A percentile compares a stretch with the other conserved stretches of the same genome.
phyloP scores from a whole-genome alignment of 2,113 vertebrate species.

The Halichoeres trimaculatus region DNA sequence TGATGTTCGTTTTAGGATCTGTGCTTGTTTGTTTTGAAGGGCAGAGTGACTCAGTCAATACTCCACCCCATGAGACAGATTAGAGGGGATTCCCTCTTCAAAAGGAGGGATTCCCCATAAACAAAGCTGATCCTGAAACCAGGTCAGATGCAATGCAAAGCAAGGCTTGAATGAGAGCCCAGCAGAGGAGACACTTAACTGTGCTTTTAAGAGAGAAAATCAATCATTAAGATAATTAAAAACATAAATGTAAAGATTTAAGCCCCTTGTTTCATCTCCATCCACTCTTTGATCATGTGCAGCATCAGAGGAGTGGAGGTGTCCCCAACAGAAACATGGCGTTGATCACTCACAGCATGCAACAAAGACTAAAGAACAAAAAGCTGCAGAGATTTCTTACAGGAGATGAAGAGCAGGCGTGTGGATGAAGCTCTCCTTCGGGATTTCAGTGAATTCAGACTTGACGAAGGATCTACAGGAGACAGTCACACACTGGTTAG shows the following conservation, averaged over 20 bases:
- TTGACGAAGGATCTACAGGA: conserved; percentile 87
- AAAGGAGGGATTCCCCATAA: conserved; percentile 48
- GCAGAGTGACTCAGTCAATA: conserved; percentile 35
- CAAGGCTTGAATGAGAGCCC: background rate
- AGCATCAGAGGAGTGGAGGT: conserved; percentile 5
- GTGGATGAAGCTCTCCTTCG: conserved; percentile 89
- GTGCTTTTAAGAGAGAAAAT: background rate
- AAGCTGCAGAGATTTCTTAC: conserved; percentile 84
- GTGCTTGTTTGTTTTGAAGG: conserved; percentile 38
- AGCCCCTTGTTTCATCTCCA: background rate
- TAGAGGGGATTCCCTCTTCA: conserved; percentile 40
- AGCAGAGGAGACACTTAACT: background rate
- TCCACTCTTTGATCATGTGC: background rate
- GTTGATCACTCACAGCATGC: conserved; percentile 59
- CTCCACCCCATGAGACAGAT: conserved; percentile 21
- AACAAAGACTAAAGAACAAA: conserved; percentile 70
- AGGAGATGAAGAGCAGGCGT: conserved; percentile 97
- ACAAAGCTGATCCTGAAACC: conserved; percentile 5
- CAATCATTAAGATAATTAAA: background rate
- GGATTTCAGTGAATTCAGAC: conserved; percentile 82
- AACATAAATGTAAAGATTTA: background rate
- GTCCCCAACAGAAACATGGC: conserved; percentile 63
- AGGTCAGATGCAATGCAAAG: background rate
- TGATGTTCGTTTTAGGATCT: conserved; percentile 13
- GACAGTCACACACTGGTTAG: conserved; percentile 7